Percentiles rank a stretch among this genome's conserved stretches.
Evolutionary conservation across 2,797 vertebrate genomes (phyloP).

Genomic region (Periophthalmus magnuspinnatus): DNA sequence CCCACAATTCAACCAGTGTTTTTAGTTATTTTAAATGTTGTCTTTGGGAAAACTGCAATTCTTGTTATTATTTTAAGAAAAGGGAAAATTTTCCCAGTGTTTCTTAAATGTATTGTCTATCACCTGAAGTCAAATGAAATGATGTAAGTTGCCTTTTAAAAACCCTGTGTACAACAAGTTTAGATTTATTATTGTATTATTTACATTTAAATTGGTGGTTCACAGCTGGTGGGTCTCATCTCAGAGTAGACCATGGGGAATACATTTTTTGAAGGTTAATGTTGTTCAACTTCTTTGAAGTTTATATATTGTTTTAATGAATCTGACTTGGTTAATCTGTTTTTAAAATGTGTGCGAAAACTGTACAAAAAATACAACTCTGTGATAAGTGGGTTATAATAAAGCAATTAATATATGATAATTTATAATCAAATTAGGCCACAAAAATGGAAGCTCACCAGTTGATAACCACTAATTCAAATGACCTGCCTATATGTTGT

Average conservation of each 20-base stretch:
- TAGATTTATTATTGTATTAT: not conserved
- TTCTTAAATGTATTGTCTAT: constrained; percentile 10
- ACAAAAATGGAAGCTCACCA: not conserved
- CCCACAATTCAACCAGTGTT: not conserved
- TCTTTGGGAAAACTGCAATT: not conserved
- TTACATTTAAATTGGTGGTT: not conserved
- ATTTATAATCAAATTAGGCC: not conserved
- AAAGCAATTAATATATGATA: not conserved
- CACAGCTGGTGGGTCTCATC: not conserved
- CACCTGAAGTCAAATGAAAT: constrained; percentile 16
- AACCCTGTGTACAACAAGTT: constrained; percentile 2
- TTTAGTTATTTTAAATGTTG: constrained; percentile 23
- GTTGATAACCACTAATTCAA: not conserved
- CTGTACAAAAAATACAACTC: not conserved
- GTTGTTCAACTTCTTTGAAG: not conserved
- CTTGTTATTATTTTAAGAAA: constrained; percentile 26
- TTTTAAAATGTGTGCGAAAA: constrained; percentile 1
- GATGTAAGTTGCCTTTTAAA: constrained; percentile 19
- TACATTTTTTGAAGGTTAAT: not conserved
- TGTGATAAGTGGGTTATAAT: not conserved
- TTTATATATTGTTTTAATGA: not conserved
- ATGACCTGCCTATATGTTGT: constrained; percentile 5
- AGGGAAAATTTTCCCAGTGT: constrained; percentile 47
- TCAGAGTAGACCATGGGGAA: no score
- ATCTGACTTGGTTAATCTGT: not conserved